phyloP scores from a whole-genome alignment of 2,113 vertebrate genomes.

The Callorhinus ursinus region DNA sequence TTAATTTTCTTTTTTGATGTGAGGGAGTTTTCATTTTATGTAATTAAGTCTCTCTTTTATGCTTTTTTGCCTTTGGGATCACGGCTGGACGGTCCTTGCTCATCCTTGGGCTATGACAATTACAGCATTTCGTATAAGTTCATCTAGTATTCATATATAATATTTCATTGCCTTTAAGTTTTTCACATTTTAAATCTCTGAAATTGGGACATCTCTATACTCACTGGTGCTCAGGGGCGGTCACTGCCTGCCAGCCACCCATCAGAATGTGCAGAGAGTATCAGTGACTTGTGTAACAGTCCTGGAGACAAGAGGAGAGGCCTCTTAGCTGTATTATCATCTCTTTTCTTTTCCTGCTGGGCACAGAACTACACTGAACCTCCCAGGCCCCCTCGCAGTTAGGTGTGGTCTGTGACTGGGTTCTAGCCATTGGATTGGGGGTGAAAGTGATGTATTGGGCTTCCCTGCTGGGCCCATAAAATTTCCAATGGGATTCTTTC shows the following conservation, averaged over 20 bases:
- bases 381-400: background rate
- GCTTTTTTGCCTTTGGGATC: background rate
- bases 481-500: too few species aligned
- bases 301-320: background rate
- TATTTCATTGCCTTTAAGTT: background rate
- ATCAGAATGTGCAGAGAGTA: background rate
- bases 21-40: slow-evolving; percentile 19
- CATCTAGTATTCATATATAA: background rate
- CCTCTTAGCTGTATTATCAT: background rate
- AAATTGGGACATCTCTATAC: background rate
- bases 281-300: background rate
- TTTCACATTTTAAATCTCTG: background rate
- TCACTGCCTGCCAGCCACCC: background rate
- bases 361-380: background rate
- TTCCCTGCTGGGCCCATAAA: background rate
- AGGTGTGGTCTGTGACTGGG: background rate
- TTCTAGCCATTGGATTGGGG: background rate
- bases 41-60: background rate
- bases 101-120: background rate
- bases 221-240: background rate
- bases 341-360: background rate
- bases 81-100: background rate
- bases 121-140: background rate
- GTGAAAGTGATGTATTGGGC: background rate
- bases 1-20: background rate